Evolutionary conservation across 2,888 invertebrate species (phyloP).

Genomic region (Xestia rhomboidea): DNA sequence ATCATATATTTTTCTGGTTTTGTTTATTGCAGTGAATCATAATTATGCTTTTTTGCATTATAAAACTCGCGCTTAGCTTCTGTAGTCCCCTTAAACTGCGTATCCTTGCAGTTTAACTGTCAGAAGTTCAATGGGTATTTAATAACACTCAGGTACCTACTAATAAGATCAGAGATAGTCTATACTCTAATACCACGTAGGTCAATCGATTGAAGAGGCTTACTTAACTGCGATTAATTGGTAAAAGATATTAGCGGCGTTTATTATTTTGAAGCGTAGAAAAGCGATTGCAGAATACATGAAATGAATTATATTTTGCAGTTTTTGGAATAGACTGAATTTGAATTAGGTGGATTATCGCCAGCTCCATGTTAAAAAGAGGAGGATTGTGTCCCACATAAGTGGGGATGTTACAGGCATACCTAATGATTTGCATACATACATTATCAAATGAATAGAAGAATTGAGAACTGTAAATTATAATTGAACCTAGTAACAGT

Average conservation of each 20-base stretch:
- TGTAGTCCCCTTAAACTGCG: too few species aligned
- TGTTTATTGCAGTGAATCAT: too few species aligned
- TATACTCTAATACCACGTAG: neutral
- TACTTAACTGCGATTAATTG: neutral
- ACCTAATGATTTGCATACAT: neutral
- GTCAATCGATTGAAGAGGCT: conserved; percentile 8
- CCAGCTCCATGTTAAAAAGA: neutral
- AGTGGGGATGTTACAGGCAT: neutral
- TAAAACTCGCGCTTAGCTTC: too few species aligned
- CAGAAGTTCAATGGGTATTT: neutral
- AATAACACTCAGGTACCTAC: neutral
- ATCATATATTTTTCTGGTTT: too few species aligned
- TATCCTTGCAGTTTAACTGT: too few species aligned
- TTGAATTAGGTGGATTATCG: neutral
- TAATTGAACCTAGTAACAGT: conserved; percentile 7
- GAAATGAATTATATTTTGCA: neutral
- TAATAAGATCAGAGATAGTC: conserved; percentile 5
- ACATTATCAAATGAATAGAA: neutral
- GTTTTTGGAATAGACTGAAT: neutral
- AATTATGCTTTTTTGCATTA: too few species aligned
- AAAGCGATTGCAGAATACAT: too few species aligned
- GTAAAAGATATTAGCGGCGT: neutral
- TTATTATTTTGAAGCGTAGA: neutral
- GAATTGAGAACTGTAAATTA: neutral
- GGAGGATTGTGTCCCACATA: neutral